Evolutionary conservation across 2,888 invertebrate genomes (phyloP), one percentile per base, ranked within the genome.

Genomic region (Ochropleura plecta): DNA sequence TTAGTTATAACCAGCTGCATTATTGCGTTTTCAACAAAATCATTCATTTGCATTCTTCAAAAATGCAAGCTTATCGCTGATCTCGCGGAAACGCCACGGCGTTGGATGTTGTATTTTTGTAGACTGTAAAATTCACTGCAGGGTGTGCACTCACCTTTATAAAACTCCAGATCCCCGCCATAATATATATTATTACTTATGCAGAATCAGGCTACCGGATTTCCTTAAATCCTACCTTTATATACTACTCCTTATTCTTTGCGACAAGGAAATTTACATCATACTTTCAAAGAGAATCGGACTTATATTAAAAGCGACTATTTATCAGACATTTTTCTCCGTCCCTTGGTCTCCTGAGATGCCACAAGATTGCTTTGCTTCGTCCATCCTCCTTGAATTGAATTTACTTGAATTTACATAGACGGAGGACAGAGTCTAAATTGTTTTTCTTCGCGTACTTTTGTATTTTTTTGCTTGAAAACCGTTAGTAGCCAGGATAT

Each of bases 311-410:
- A 88, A 85, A 77, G 70, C 53, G 78, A 78, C 82, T 88, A 80
- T 89, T 88, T 88, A 88, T 86, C 83, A 74, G 75, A 73, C 67
- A 83, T 76, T 88, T 86, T 69, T 86, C 75, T 78, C 60, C 62
- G 73, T 82, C 82, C 14, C 67, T 63, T 59, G 65, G 72, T 79
- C 88, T 73, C 81, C 48, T 14, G 85, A 76, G 89, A 82, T 51
- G 66, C 78, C 66, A 53, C 75, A 78, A 82, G 78, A 86, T 86
- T 86, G 79, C 82, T 74, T 79, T 70, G 76, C 75, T 78, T 78
- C 80, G 57, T 68, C 83, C 68, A 78, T 66, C 16, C 46, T 59
- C 68, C 62, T 64, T n/a, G 80, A 83, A 88, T 84, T 78, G 82
- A 86, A 84, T 88, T 83, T 79, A 79, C 82, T 73, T 63, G 76